Percentiles rank a stretch among this genome's conserved stretches.
Conservation (phyloP, 64 coral and sea anemone genomes). For the Platygyra sinensis region DNA sequence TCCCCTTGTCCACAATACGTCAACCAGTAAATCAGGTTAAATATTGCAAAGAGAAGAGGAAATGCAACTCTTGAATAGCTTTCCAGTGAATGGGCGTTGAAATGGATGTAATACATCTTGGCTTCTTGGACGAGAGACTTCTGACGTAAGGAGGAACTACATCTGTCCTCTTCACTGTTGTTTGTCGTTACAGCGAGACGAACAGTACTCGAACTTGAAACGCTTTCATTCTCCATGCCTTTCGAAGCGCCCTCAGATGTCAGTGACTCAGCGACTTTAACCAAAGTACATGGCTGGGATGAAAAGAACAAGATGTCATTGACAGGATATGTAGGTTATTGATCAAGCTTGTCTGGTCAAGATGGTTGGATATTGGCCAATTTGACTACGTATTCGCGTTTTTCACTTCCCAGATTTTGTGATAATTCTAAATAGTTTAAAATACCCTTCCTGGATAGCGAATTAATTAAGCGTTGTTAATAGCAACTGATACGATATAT, state of each 20-base stretch:
- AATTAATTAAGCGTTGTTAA: too few species aligned
- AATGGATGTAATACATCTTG: constrained; percentile 42
- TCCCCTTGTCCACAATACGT: constrained; percentile 1
- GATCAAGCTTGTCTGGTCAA: too few species aligned
- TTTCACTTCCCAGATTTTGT: too few species aligned
- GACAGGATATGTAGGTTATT: neutral
- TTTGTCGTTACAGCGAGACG: neutral
- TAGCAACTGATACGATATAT: too few species aligned
- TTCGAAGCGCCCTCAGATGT: constrained; percentile 4
- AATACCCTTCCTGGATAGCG: too few species aligned
- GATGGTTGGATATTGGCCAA: too few species aligned
- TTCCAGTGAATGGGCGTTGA: constrained; percentile 50
- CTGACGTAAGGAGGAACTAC: neutral
- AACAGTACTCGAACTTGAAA: neutral
- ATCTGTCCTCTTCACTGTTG: neutral
- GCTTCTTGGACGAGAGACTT: neutral
- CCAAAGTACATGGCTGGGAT: constrained; percentile 2
- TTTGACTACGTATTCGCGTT: too few species aligned
- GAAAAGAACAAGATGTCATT: neutral
- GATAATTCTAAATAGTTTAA: too few species aligned
- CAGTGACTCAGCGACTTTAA: neutral
- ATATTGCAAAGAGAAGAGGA: constrained; percentile 40
- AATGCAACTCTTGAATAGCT: constrained; percentile 50
- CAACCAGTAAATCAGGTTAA: constrained; percentile 57
- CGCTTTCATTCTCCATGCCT: neutral